phyloP scores from a whole-genome alignment of 1,140 invertebrate species.

The Ectropis grisescens region DNA sequence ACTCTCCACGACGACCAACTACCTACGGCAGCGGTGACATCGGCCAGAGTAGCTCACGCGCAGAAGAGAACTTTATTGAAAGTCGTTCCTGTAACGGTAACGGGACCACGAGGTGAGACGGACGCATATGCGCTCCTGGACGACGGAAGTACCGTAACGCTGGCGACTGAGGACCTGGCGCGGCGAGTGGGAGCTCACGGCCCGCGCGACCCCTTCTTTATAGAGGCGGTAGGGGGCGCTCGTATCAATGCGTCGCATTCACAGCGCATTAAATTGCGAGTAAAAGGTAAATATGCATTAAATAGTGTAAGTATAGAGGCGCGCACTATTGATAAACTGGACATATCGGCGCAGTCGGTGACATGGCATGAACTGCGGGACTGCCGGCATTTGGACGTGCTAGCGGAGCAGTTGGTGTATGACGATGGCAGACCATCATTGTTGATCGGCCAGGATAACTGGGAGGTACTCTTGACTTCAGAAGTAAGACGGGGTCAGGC shows the following conservation, averaged over 20 bases:
- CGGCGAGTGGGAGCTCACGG: neutral
- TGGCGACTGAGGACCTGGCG: neutral
- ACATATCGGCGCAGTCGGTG: conserved; percentile 2
- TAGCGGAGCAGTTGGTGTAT: conserved; percentile 2
- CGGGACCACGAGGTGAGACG: neutral
- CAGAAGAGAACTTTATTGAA: conserved; percentile 3
- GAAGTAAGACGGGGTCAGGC: conserved; percentile 1
- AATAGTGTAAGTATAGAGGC: too few species aligned
- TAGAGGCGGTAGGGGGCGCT: too few species aligned
- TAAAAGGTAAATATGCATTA: too few species aligned
- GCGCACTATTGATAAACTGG: too few species aligned
- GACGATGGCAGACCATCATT: neutral
- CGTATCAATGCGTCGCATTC: too few species aligned
- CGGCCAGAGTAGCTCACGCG: too few species aligned
- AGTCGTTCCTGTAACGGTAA: conserved; percentile 1
- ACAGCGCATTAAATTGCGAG: too few species aligned
- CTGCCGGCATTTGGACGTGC: conserved; percentile 6
- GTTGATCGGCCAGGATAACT: neutral
- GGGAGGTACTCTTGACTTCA: neutral
- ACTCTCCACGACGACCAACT: too few species aligned
- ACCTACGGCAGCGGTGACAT: too few species aligned
- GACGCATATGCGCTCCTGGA: conserved; percentile 3
- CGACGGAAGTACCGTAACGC: conserved; percentile 5
- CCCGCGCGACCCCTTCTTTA: too few species aligned
- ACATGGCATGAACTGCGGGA: neutral